Percentiles rank a stretch among this genome's conserved stretches.
These are phyloP conservation scores for Cheirogaleus medius DNA, from an alignment of 2,113 vertebrate species.

Conservation along the genomic window DNA sequence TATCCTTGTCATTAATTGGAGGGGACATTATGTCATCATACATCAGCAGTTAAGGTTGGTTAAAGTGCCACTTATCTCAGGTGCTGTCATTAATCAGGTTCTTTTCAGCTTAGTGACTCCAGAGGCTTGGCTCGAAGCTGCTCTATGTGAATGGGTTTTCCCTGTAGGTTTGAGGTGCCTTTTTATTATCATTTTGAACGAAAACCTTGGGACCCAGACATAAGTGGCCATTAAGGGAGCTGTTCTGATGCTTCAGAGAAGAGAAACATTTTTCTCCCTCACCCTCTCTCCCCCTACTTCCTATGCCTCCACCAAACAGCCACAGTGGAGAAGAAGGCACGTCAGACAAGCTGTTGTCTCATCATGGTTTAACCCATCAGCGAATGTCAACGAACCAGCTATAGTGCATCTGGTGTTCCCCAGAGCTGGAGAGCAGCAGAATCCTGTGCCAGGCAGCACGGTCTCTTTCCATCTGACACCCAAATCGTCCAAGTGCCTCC, in stretches of 20 bases:
- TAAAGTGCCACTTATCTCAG: conserved; percentile 86
- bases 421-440: not conserved
- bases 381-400: not conserved
- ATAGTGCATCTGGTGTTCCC: not conserved
- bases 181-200: conserved; percentile 25
- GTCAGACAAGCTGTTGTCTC: not conserved
- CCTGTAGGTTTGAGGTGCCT: conserved; percentile 23
- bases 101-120: conserved; percentile 77
- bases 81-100: conserved; percentile 84
- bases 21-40: conserved; percentile 88
- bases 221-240: not conserved
- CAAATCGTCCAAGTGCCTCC: not conserved
- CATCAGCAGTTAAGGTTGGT: conserved; percentile 86
- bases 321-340: not conserved
- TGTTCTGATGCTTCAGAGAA: conserved; percentile 30
- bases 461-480: not conserved
- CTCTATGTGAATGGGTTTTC: not conserved
- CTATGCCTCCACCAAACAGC: not conserved
- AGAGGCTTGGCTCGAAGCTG: not conserved
- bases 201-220: not conserved
- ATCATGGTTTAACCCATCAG: not conserved
- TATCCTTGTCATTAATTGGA: conserved; percentile 89
- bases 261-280: not conserved
- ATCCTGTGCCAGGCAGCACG: not conserved
- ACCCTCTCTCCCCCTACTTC: not conserved